phyloP scores from a whole-genome alignment of 2,888 invertebrate species.

The Oscheius onirici region DNA sequence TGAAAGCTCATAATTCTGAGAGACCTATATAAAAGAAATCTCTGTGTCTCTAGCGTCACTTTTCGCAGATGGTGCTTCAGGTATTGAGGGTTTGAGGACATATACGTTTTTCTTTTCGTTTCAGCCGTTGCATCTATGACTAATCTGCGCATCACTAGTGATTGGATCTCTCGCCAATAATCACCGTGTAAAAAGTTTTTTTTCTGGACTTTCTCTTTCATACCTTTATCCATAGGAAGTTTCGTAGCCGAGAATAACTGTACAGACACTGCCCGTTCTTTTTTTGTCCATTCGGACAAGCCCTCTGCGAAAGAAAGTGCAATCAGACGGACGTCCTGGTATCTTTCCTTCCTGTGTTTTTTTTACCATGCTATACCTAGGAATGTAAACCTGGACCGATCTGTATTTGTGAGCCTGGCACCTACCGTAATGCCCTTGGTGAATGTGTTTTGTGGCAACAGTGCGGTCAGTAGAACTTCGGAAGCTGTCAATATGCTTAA shows the following conservation, averaged over 20 bases:
- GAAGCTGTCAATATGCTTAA: too few species aligned
- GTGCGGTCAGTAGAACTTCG: background rate
- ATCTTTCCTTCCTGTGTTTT: background rate
- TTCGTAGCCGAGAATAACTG: background rate
- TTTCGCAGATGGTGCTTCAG: conserved; percentile 19
- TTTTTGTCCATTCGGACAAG: background rate
- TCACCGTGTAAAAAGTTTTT: background rate
- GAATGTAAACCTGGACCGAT: background rate
- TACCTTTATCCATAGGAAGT: background rate
- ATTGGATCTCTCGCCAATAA: background rate
- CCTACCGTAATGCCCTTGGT: background rate
- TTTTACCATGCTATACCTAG: too few species aligned
- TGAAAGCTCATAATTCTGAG: background rate
- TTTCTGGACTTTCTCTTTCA: background rate
- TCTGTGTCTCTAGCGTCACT: background rate
- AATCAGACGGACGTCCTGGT: background rate
- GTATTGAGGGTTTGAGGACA: background rate
- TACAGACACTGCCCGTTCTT: background rate
- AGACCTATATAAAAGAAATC: background rate
- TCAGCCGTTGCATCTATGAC: background rate
- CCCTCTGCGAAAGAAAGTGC: background rate
- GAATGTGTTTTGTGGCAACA: background rate
- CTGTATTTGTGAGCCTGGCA: background rate
- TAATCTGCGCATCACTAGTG: conserved; percentile 4
- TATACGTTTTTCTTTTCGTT: background rate